Evolutionary conservation across 2,797 vertebrate species (phyloP), one percentile per base, ranked within the genome.

Genomic region (Enteromius fasciolatus): DNA sequence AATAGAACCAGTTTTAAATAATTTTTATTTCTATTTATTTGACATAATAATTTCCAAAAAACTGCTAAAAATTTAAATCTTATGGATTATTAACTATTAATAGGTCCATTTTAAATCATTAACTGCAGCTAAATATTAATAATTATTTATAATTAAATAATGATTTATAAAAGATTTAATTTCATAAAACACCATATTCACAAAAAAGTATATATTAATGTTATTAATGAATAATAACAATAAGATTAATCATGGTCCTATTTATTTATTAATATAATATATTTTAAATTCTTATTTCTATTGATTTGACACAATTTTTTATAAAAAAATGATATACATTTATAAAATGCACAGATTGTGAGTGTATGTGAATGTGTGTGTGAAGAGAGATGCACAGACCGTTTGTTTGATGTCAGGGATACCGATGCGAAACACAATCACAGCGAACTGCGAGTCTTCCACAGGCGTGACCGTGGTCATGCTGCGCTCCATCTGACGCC

Each of bases 371-470:
- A 54, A 52, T 73, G 36, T 67, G 54, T 73, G 76, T 80, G 76
- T 39, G 67, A 64, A 17, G 6, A 76, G 18, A 59, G 57, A 44
- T 69, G 44, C 69, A 79, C 83, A 52, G 63, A 98, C 97, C 89
- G 97, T 98, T 92, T 98, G 97, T 87, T 97, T 97, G 92, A 98
- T 94, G 92, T 98, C 97, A 0, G 97, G 97, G 86, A 98, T 97
- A 63, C 97, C 97, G 15, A 98, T 95, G 80, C 97, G 95, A 89
- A 98, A 97, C 88, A 98, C 96, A 93, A 97, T 95, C 92, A 96
- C 96, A 90, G 96, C 96, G 87, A 96, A 93, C 85, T 94, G 95
- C 8, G 94, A 86, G 87, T 98, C 96, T 81, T 97, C 97, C 5
- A 94, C 90, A 4, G 95, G 94, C 0, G 92, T 92, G 41, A 95